Evolutionary conservation across 1,140 invertebrate genomes (phyloP).

Genomic region (Papilio aristodemus): DNA sequence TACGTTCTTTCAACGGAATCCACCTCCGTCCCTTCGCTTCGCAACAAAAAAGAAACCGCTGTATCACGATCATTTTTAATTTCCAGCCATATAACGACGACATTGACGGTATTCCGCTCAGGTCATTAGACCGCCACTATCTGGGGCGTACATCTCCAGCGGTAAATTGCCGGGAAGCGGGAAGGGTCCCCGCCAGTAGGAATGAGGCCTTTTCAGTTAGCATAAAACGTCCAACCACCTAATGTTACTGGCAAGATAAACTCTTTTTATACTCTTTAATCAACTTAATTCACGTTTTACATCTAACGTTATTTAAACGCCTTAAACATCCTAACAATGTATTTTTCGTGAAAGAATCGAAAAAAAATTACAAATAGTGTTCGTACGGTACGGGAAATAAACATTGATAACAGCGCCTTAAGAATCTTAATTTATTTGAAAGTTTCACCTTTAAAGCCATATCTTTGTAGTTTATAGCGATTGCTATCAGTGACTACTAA

Average conservation of each 20-base stretch:
- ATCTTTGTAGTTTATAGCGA: no score
- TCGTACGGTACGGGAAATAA: no score
- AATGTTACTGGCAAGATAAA: slow-evolving; percentile 2
- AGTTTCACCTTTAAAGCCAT: no score
- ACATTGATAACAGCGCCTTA: no score
- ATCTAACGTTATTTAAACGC: not conserved
- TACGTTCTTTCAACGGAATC: slow-evolving; percentile 74
- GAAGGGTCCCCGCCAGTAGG: not conserved
- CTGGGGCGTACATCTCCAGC: slow-evolving; percentile 61
- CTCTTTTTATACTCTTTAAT: not conserved
- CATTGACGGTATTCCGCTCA: slow-evolving; percentile 60
- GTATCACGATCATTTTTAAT: slow-evolving; percentile 77
- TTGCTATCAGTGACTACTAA: no score
- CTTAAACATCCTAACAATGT: no score
- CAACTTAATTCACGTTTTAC: not conserved
- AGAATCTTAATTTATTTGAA: no score
- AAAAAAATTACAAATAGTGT: no score
- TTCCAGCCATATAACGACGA: slow-evolving; percentile 69
- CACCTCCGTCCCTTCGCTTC: slow-evolving; percentile 55
- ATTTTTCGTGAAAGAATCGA: no score
- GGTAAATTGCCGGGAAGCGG: slow-evolving; percentile 58
- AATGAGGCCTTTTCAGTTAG: not conserved
- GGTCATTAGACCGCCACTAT: slow-evolving; percentile 69
- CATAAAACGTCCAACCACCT: not conserved
- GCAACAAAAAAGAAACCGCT: slow-evolving; percentile 75